Percentiles rank a stretch among this genome's conserved stretches.
These are phyloP conservation scores for Hassar affinis DNA, from an alignment of 2,113 vertebrate species.

Conservation along the genomic window DNA sequence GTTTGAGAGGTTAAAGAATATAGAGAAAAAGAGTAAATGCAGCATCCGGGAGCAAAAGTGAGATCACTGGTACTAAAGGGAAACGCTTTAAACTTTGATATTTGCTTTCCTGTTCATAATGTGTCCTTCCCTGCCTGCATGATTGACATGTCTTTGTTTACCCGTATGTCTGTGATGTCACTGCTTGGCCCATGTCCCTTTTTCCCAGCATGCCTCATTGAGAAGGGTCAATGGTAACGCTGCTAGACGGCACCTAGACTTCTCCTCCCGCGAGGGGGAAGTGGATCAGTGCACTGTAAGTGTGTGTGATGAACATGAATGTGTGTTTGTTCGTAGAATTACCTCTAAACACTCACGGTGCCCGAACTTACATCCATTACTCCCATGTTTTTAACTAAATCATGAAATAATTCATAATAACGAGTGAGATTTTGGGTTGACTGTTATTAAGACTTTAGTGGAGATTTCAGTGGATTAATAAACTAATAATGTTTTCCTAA, in stretches of 20 bases:
- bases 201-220: constrained; percentile 80
- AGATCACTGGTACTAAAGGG: background rate
- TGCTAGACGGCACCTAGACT: constrained; percentile 76
- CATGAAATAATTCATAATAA: background rate
- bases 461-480: background rate
- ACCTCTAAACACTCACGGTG: background rate
- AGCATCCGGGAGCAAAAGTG: background rate
- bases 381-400: background rate
- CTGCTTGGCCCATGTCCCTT: constrained; percentile 53
- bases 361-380: no score
- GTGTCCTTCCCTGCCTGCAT: constrained; percentile 34
- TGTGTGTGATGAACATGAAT: constrained; percentile 53
- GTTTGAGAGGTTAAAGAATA: background rate
- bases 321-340: background rate
- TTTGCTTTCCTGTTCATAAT: constrained; percentile 56
- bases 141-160: constrained; percentile 36
- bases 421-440: background rate
- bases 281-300: constrained; percentile 82
- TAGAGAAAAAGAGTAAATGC: no score
- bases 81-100: background rate
- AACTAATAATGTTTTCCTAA: background rate
- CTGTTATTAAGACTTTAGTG: background rate
- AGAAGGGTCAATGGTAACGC: constrained; percentile 72
- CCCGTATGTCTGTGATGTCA: constrained; percentile 45
- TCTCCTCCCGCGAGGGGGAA: constrained; percentile 76